Conservation (phyloP, 2,113 vertebrate species). For the Gadus macrocephalus region DNA sequence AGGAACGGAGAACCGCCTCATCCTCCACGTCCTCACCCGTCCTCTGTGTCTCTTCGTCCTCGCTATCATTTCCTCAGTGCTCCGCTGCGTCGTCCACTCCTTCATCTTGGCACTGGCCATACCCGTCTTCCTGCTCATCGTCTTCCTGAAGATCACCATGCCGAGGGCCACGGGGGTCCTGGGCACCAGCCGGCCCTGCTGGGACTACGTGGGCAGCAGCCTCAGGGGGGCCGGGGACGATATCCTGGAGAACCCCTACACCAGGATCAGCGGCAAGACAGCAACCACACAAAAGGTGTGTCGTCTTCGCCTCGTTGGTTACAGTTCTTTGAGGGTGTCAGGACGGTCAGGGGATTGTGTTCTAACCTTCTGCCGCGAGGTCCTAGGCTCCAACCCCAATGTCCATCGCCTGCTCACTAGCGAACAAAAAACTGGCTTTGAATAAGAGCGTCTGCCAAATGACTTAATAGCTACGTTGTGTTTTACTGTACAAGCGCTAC, state of each 20-base stretch:
- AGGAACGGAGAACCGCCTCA: conserved; percentile 83
- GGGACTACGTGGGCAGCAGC: conserved; percentile 77
- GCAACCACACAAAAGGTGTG: conserved; percentile 50
- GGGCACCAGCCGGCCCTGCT: conserved; percentile 70
- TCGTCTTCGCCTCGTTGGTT: not conserved
- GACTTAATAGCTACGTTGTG: no score
- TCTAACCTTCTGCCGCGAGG: not conserved
- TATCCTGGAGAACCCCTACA: conserved; percentile 58
- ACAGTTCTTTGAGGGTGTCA: not conserved
- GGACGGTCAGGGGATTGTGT: not conserved
- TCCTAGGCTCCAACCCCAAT: no score
- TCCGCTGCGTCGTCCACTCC: conserved; percentile 82
- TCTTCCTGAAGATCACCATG: conserved; percentile 80
- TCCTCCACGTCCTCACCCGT: conserved; percentile 80
- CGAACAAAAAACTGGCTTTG: no score
- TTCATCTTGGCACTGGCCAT: conserved; percentile 80
- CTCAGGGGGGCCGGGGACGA: conserved; percentile 58
- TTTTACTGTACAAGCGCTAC: not conserved
- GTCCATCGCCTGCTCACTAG: no score
- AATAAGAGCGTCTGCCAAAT: no score
- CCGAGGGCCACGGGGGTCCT: conserved; percentile 74
- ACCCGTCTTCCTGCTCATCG: conserved; percentile 78
- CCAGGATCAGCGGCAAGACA: conserved; percentile 49
- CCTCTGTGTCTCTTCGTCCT: conserved; percentile 77
- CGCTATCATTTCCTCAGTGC: conserved; percentile 75